Evolutionary conservation across 1,140 invertebrate genomes (phyloP).

Genomic region (Drosophila arawakana): DNA sequence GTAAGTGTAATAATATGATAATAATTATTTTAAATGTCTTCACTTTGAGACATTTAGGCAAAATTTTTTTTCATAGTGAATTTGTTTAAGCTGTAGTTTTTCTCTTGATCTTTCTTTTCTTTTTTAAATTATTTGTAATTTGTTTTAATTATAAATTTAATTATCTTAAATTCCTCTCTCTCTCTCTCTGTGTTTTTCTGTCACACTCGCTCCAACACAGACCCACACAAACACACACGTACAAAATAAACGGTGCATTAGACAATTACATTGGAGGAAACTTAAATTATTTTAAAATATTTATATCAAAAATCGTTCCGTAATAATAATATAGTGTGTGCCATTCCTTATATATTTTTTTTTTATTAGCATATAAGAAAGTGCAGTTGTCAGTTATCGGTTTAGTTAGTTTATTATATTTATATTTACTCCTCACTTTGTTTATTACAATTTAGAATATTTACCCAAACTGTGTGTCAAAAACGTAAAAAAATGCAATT

Average conservation of each 20-base stretch:
- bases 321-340: conserved; percentile 60
- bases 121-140: conserved; percentile 65
- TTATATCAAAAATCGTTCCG: conserved; percentile 68
- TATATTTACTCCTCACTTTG: conserved; percentile 21
- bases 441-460: conserved; percentile 38
- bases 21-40: conserved; percentile 79
- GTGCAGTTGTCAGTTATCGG: conserved; percentile 45
- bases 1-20: conserved; percentile 50
- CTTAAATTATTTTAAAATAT: conserved; percentile 58
- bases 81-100: conserved; percentile 63
- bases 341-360: conserved; percentile 30
- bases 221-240: conserved; percentile 19
- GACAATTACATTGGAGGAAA: conserved; percentile 63
- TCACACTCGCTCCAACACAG: conserved; percentile 22
- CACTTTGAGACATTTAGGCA: conserved; percentile 79
- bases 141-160: conserved; percentile 56
- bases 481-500: conserved; percentile 74
- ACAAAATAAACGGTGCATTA: conserved; percentile 65
- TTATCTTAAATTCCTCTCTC: conserved; percentile 47
- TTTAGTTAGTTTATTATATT: conserved; percentile 51
- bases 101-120: conserved; percentile 31
- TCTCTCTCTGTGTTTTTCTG: conserved; percentile 14
- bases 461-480: conserved; percentile 56
- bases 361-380: conserved; percentile 46
- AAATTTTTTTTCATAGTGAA: conserved; percentile 67